Percentiles rank a stretch among this genome's conserved stretches.
phyloP scores from a whole-genome alignment of 1,140 invertebrate genomes.

The Drosophila grimshawi region DNA sequence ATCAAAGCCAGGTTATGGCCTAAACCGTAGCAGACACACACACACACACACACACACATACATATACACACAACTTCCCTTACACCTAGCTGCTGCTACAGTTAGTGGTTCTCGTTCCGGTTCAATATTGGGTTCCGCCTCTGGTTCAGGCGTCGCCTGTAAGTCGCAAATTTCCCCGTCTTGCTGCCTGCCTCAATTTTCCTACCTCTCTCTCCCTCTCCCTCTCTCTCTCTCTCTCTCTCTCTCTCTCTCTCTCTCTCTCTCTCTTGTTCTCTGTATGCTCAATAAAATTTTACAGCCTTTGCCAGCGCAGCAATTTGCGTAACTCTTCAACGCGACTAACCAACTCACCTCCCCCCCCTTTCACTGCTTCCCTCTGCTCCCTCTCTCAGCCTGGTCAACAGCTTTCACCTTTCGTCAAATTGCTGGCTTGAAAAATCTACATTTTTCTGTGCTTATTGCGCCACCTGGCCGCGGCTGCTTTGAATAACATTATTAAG shows the following conservation, averaged over 20 bases:
- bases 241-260: neutral
- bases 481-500: slow-evolving; percentile 63
- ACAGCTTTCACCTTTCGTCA: slow-evolving; percentile 71
- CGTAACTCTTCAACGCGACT: slow-evolving; percentile 55
- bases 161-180: slow-evolving; percentile 70
- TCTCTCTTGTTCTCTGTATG: slow-evolving; percentile 43
- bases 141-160: slow-evolving; percentile 5
- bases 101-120: neutral
- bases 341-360: slow-evolving; percentile 5
- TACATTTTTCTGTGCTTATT: slow-evolving; percentile 29
- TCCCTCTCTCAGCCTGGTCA: slow-evolving; percentile 34
- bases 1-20: slow-evolving; percentile 68
- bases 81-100: neutral
- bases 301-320: slow-evolving; percentile 81
- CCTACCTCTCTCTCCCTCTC: neutral
- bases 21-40: slow-evolving; percentile 30
- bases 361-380: neutral
- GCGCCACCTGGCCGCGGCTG: slow-evolving; percentile 49
- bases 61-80: no score
- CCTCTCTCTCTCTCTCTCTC: neutral
- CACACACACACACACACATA: no score
- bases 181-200: slow-evolving; percentile 31
- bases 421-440: slow-evolving; percentile 42
- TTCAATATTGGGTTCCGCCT: slow-evolving; percentile 13
- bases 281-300: slow-evolving; percentile 80